Evolutionary conservation across 2,797 vertebrate species (phyloP).

Genomic region (Acanthis flammea): DNA sequence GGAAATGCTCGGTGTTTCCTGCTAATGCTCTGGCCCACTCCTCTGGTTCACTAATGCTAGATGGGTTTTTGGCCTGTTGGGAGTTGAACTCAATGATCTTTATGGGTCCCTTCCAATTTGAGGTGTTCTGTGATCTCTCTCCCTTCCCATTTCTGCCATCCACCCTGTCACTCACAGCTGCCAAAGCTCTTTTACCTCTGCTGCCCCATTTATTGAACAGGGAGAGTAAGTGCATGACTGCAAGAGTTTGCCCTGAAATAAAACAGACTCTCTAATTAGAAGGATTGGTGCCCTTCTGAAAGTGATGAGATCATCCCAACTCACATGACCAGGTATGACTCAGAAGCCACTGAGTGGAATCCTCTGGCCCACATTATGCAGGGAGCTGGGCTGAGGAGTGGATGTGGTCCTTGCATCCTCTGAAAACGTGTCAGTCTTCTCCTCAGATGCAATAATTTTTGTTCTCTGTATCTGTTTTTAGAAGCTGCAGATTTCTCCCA

Average conservation of each 20-base stretch:
- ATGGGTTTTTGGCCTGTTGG: not conserved
- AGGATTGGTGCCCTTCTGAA: not conserved
- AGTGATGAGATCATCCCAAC: not conserved
- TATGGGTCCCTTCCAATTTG: not conserved
- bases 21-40: not conserved
- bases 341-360: not conserved
- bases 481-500: rapidly evolving
- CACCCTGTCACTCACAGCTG: not conserved
- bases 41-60: not conserved
- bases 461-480: not conserved
- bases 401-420: not conserved
- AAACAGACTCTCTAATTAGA: not conserved
- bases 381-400: not conserved
- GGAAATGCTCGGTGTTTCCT: not conserved
- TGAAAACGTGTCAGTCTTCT: not conserved
- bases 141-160: not conserved
- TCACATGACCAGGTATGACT: not conserved
- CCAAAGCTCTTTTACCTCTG: not conserved
- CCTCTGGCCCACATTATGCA: not conserved
- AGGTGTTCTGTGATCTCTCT: not conserved
- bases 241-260: not conserved
- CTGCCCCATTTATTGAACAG: not conserved
- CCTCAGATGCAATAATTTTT: not conserved
- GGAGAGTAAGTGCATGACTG: not conserved
- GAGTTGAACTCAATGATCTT: not conserved